Evolutionary conservation across 1,140 invertebrate species (phyloP), one percentile per base, ranked within the genome.

Genomic region (Heterodera schachtii): DNA sequence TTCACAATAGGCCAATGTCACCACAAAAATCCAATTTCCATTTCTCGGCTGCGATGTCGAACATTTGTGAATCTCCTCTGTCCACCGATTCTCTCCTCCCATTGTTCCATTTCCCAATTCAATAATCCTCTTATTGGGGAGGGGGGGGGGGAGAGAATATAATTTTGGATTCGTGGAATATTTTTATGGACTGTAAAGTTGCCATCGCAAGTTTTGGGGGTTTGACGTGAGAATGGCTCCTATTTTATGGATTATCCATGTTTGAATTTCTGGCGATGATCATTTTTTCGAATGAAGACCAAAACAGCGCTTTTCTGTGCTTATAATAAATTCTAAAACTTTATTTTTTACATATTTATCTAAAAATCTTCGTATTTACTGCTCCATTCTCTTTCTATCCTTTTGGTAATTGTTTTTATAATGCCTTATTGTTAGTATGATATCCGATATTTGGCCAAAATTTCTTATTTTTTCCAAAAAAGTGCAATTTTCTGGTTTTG

Each of bases 51-150:
- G 57, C 0, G 52, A 4, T 4, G 57, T 64, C 13, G 57, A 64
- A 64, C 13, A 11, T 19, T 64, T 64, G 57, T 64, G 57, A 19
- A 64, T 64, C 19, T 19, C 19, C 57, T 64, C 16, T 64, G 11
- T 19, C 11, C 57, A 19, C 2, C 13, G 57, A 64, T 64, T 64
- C 57, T 64, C 19, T 64, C 57, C 19, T 4, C 57, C 57, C 16
- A 16, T 64, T 64, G 41, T 49, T 64, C 66, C 57, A 49, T 78
- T 75, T 16, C 11, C 21, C 44, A 13, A n/a, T 75, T 80, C 21
- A 77, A 43, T 80, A 49, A 43, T 71, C 44, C 31, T 71, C 44
- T 46, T 71, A 41, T n/a, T 71, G 16, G 31, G 69, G n/a, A 1
- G 19, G 8, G 11, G 57, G 57, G 16, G 57, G 16, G 6, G 57